Percentiles rank a stretch among this genome's conserved stretches.
phyloP scores from a whole-genome alignment of 2,797 vertebrate genomes.

The Chloroceryle inda region DNA sequence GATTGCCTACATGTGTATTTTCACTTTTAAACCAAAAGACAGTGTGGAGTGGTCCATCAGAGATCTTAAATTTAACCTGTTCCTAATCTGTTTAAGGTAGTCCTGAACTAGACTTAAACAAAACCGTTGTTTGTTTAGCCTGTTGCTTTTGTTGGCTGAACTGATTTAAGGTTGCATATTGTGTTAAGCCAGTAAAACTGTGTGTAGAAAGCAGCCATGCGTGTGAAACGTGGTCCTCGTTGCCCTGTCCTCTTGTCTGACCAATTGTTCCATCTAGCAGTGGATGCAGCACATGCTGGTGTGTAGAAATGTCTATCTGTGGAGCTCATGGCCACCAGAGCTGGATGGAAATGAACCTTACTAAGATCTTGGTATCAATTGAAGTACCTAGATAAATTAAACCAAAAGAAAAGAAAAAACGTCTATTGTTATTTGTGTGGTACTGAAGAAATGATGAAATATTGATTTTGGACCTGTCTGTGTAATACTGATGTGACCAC shows the following conservation, averaged over 20 bases:
- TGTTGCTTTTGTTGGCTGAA: constrained; percentile 1
- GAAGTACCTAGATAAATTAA: background rate
- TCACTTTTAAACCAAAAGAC: background rate
- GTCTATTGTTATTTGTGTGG: background rate
- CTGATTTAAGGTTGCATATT: background rate
- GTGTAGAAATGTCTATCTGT: background rate
- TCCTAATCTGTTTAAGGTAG: constrained; percentile 29
- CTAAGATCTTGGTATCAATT: background rate
- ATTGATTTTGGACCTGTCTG: background rate
- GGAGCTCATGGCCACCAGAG: background rate
- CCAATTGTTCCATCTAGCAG: background rate
- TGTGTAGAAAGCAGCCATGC: background rate
- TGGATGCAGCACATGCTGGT: background rate
- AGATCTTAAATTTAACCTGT: background rate
- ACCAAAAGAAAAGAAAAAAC: background rate
- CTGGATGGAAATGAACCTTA: background rate
- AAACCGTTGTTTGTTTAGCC: background rate
- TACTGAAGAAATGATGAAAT: background rate
- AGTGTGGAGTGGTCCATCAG: background rate
- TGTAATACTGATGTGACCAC: background rate
- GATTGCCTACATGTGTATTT: background rate
- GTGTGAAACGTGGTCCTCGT: background rate
- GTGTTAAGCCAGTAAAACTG: background rate
- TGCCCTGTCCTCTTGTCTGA: background rate
- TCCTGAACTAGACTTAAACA: background rate